These are phyloP conservation scores for Pantherophis alleghaniensis DNA, from an alignment of 2,797 vertebrate genomes.

Conservation along the genomic window DNA sequence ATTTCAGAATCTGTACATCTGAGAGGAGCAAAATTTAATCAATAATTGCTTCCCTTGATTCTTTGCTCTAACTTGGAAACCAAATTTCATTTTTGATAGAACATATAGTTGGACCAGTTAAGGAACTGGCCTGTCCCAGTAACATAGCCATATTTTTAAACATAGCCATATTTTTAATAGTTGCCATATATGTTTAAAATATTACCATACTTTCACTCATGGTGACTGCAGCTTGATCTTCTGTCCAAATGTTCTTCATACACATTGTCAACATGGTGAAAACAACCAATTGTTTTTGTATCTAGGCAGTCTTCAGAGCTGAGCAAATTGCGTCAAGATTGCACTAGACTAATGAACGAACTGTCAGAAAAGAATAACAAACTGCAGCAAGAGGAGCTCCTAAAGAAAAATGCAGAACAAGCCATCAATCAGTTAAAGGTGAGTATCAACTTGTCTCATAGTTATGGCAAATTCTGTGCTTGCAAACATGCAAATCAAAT, in stretches of 20 bases:
- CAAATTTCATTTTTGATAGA: neutral
- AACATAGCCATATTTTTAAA: neutral
- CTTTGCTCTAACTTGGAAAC: neutral
- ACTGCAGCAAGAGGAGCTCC: slow-evolving; percentile 92
- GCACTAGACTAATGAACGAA: slow-evolving; percentile 86
- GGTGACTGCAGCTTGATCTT: neutral
- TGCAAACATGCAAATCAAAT: neutral
- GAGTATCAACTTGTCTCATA: slow-evolving; percentile 1
- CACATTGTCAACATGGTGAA: neutral
- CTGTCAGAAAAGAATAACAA: slow-evolving; percentile 88
- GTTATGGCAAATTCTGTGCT: neutral
- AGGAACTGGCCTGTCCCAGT: neutral
- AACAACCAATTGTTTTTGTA: neutral
- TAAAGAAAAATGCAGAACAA: slow-evolving; percentile 94
- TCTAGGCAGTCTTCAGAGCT: slow-evolving; percentile 91
- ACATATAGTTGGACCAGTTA: neutral
- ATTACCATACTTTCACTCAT: neutral
- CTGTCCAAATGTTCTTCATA: neutral
- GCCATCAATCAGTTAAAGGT: slow-evolving; percentile 79
- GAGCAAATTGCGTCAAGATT: slow-evolving; percentile 92
- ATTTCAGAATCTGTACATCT: neutral
- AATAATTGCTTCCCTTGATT: neutral
- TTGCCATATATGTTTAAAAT: neutral
- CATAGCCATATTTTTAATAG: neutral
- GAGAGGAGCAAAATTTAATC: neutral